Evolutionary conservation across 2,113 vertebrate species (phyloP), one percentile per base, ranked within the genome.

Genomic region (Perca flavescens): DNA sequence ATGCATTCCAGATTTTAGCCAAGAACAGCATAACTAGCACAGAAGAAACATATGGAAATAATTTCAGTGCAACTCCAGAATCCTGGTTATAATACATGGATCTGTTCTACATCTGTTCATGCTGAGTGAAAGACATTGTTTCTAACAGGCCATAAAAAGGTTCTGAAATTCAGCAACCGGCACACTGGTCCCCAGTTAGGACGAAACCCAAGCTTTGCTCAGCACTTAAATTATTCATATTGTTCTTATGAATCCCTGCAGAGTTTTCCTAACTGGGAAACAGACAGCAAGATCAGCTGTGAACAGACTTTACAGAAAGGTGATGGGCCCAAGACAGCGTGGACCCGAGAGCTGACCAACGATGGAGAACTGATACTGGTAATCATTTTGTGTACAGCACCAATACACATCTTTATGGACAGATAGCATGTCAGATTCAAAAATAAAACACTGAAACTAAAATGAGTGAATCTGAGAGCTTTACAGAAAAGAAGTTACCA

Each of bases 241-340:
- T 69, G 5, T 73, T 74, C 64, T n/a, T 57, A 9, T 63, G 9
- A 53, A 81, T 87, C 58, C 28, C 66, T 57, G 31, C 86, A 98
- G 97, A 98, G 97, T 90, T 68, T 96, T 92, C 97, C 97, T 9
- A 95, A 94, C 61, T 98, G 97, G 97, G 97, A 96, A 85, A 96
- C 93, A 5, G 95, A 96, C 80, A 96, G 94, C 92, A 98, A 97
- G 80, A 96, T 99, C 91, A 95, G 95, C 66, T 99, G 97, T 0
- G 97, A 97, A 85, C 97, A 98, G 93, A 95, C 95, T 28, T 93
- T 97, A 91, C 94, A 96, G 74, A 97, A 97, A 88, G 97, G 97
- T 0, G 97, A 98, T 0, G 97, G 97, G 1, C 97, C 96, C 60
- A 96, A 95, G 85, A 99, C 97, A 0, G 79, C 95, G 22, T 99